Evolutionary conservation across 2,888 invertebrate genomes (phyloP), one percentile per base, ranked within the genome.

Genomic region (Leptinotarsa tumamoca): DNA sequence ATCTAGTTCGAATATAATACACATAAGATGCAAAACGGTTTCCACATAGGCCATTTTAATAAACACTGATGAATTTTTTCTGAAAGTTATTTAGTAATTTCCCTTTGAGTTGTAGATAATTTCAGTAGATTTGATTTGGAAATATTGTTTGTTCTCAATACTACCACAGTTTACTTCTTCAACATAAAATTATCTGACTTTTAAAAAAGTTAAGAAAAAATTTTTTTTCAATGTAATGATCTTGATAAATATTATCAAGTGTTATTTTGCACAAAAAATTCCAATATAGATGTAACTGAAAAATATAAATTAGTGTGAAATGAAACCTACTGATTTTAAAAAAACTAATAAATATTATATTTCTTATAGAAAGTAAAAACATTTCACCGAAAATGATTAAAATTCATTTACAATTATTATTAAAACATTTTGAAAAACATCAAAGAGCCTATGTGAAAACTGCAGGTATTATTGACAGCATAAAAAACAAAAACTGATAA

Each of bases 1-100:
- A 63, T 63, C 27, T 61, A 61, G 21, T 43, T 63, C n/a, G 63
- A 27, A 63, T 63, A 63, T 63, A 33, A 43, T 63, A 63, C 63
- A 63, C 63, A 43, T 63, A 63, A 63, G 43, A 43, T 63, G 33
- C 63, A 63, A 43, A 0, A 33, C n/a, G 17, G 63, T 63, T 63
- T 63, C n/a, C 63, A 63, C 43, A 63, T 33, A 43, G 18, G 43
- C 15, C 10, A 2, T n/a, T n/a, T 15, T 4, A 33, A 43, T 33
- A 63, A 63, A 43, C 43, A 43, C 33, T 43, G 43, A 43, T 43
- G 43, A 43, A n/a, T 63, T 63, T 63, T n/a, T n/a, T 63, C 63
- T 10, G 43, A 43, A 43, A 43, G 43, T 43, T 43, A 43, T 43
- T 10, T 3, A 43, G 2, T 43, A 3, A 43, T 10, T 43, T 43